Base-by-base conservation (phyloP, 2,797 vertebrate genomes). In the Hyperoplus lanceolatus region DNA sequence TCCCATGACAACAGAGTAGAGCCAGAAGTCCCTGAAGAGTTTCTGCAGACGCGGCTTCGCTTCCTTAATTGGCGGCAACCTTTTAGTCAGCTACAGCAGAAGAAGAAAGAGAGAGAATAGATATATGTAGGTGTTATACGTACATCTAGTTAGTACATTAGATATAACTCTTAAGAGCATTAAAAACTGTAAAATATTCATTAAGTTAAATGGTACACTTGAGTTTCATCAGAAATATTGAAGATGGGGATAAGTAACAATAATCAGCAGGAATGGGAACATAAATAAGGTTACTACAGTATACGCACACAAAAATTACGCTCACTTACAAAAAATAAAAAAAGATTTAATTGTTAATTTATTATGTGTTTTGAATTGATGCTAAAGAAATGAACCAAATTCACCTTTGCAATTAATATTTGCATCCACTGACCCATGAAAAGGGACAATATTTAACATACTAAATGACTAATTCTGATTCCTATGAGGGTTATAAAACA, bases 1-100 rank as follows among this genome's bases (percentile, higher is more conserved):
- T 29, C 98, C 98, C 98, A 99, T 99, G 74, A 99, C 96, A 62
- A 99, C 98, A 0, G 97, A 99, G 87, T 99, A 99, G 67, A 99
- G 87, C 98, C 98, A 99, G 92, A 99, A 99, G 89, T 99, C 98
- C 1, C 98, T 94, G 92, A 99, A 99, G 70, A 99, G 96, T 92
- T 99, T 99, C 91, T 99, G 98, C 73, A 99, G 90, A 72, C 98
- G 95, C 8, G 98, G 97, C 67, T 99, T 99, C 16, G 98, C 97
- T 87, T 99, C 97, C 87, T 98, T 99, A 94, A 99, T 98, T 49
- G 97, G 96, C 0, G 96, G 97, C 86, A 99, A 91, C 11, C 98
- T 93, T 46, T 97, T 93, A 36, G 97, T 99, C 73, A 99, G 93
- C 98, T 99, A 88, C 4, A 58, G 43, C 9, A 71, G 43, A 13